phyloP scores from a whole-genome alignment of 2,113 vertebrate genomes.

The Anhinga anhinga region DNA sequence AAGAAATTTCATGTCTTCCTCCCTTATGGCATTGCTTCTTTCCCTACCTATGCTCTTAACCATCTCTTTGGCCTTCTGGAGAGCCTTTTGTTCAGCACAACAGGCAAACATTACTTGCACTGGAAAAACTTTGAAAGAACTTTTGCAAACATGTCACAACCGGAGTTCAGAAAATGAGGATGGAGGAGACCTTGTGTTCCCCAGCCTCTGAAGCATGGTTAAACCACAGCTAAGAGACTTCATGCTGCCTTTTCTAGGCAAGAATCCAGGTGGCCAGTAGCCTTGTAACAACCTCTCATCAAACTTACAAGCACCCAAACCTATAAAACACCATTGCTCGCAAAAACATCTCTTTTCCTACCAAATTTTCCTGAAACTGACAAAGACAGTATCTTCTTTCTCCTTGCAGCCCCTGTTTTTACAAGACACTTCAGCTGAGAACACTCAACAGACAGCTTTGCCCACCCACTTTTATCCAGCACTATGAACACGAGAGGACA shows the following conservation, averaged over 20 bases:
- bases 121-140: background rate
- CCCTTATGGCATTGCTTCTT: background rate
- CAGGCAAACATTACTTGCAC: accelerated
- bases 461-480: background rate
- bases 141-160: accelerated
- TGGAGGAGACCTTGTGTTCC: background rate
- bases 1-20: background rate
- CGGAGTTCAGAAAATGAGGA: background rate
- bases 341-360: background rate
- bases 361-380: background rate
- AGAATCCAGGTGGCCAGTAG: background rate
- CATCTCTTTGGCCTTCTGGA: background rate
- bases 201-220: background rate
- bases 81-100: background rate
- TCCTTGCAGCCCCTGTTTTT: background rate
- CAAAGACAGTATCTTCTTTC: background rate
- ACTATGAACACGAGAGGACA: accelerated
- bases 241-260: background rate
- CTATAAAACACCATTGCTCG: background rate
- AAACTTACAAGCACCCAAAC: background rate
- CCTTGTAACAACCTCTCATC: background rate
- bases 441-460: background rate
- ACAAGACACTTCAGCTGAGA: background rate
- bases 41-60: background rate
- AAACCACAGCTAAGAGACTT: background rate